A percentile compares a stretch with the other conserved stretches of the same genome.
These are phyloP conservation scores for Rhaphigaster nebulosa DNA, from an alignment of 2,888 invertebrate species.

Conservation along the genomic window DNA sequence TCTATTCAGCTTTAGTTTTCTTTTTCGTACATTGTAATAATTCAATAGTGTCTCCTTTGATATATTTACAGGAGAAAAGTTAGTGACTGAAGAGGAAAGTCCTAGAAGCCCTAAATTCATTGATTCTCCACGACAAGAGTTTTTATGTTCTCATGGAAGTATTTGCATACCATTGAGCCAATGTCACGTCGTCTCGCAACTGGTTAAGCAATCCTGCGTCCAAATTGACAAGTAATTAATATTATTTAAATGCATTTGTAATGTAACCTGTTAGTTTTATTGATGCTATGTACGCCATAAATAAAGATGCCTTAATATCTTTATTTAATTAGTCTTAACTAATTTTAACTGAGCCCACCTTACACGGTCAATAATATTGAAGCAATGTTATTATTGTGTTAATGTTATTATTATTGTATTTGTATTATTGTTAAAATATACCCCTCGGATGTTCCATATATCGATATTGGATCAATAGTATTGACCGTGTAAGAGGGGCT, in stretches of 20 bases:
- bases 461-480: too few relatives aligned
- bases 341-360: too few relatives aligned
- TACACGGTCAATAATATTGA: too few relatives aligned
- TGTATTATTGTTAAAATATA: too few relatives aligned
- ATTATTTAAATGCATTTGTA: neutral
- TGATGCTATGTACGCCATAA: neutral
- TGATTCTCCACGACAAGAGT: conserved; percentile 60
- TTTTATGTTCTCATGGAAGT: conserved; percentile 62
- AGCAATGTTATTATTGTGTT: too few relatives aligned
- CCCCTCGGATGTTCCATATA: too few relatives aligned
- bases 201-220: conserved; percentile 75
- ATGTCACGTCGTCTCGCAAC: conserved; percentile 63
- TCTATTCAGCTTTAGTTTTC: neutral
- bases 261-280: neutral
- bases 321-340: too few relatives aligned
- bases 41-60: neutral
- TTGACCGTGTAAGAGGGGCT: too few relatives aligned
- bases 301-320: too few relatives aligned
- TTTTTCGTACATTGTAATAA: neutral
- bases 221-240: conserved; percentile 73
- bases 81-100: conserved; percentile 58
- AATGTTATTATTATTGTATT: too few relatives aligned
- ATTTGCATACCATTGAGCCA: conserved; percentile 62
- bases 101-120: conserved; percentile 50
- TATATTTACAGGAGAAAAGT: neutral